These are phyloP conservation scores for Xiphophorus hellerii DNA, from an alignment of 2,113 vertebrate genomes.

Conservation along the genomic window DNA sequence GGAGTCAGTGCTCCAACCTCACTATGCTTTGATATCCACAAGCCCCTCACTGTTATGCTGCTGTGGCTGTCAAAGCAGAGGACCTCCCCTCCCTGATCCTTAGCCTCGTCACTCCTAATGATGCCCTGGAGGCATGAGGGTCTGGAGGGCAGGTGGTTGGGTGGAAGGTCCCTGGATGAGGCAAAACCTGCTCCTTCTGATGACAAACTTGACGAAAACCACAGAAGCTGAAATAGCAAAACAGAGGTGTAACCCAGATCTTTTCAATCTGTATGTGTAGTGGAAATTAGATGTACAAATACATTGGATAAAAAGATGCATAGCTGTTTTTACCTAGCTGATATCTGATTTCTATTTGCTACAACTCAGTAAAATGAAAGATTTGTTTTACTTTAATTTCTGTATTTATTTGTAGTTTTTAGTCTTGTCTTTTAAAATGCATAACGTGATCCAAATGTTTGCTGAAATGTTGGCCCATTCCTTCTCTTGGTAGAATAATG, in stretches of 20 bases:
- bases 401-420: too few relatives aligned
- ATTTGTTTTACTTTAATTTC: too few relatives aligned
- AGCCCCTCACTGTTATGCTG: slow-evolving; percentile 64
- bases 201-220: slow-evolving; percentile 11
- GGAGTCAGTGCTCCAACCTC: slow-evolving; percentile 27
- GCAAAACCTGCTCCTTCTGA: slow-evolving; percentile 30
- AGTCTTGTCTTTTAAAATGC: too few relatives aligned
- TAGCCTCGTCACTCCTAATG: slow-evolving; percentile 64
- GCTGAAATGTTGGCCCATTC: too few relatives aligned
- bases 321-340: too few relatives aligned
- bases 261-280: neutral
- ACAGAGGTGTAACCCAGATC: neutral
- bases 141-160: slow-evolving; percentile 69
- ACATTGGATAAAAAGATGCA: too few relatives aligned
- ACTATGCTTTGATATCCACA: slow-evolving; percentile 56
- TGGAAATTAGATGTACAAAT: too few relatives aligned
- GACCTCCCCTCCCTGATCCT: slow-evolving; percentile 56
- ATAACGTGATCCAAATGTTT: too few relatives aligned
- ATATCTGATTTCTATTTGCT: too few relatives aligned
- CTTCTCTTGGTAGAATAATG: too few relatives aligned
- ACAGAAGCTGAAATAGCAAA: slow-evolving; percentile 5
- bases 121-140: slow-evolving; percentile 70
- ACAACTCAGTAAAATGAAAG: too few relatives aligned
- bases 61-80: slow-evolving; percentile 46
- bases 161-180: slow-evolving; percentile 52